These are phyloP conservation scores for Laticauda laticaudata DNA, from an alignment of 2,113 vertebrate species.

Conservation along the genomic window DNA sequence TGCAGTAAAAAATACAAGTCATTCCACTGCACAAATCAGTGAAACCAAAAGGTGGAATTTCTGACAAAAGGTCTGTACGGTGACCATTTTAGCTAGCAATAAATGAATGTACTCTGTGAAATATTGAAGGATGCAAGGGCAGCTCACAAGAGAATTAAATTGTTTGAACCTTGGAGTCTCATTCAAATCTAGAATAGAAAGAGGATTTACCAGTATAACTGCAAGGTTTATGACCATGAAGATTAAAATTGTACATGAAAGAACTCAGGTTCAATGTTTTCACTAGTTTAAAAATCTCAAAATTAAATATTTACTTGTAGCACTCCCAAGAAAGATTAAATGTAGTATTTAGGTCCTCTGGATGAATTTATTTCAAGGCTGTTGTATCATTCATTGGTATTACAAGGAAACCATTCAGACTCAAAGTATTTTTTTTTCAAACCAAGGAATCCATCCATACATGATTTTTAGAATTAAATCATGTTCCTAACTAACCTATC, in stretches of 20 bases:
- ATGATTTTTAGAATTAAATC: background rate
- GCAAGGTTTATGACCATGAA: background rate
- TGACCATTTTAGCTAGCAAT: background rate
- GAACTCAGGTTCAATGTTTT: background rate
- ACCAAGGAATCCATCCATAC: fast-evolving
- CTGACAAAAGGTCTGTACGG: background rate
- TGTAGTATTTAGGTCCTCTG: background rate
- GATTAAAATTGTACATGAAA: slow-evolving; percentile 4
- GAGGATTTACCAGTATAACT: slow-evolving; percentile 3
- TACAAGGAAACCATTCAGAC: slow-evolving; percentile 16
- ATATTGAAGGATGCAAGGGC: background rate
- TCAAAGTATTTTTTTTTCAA: background rate
- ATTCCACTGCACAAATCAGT: background rate
- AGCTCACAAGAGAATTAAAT: background rate
- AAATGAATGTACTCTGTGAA: background rate
- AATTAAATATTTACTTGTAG: slow-evolving; percentile 5
- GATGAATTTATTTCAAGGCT: slow-evolving; percentile 3
- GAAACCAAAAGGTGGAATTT: background rate
- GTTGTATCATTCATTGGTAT: slow-evolving; percentile 13
- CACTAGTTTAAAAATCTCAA: background rate
- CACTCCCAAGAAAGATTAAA: background rate
- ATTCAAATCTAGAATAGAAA: background rate
- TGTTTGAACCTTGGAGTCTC: background rate
- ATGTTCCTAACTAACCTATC: background rate
- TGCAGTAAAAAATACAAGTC: background rate